Percentiles rank a stretch among this genome's conserved stretches.
phyloP scores from a whole-genome alignment of 2,888 invertebrate species.

The Xestia c-nigrum region DNA sequence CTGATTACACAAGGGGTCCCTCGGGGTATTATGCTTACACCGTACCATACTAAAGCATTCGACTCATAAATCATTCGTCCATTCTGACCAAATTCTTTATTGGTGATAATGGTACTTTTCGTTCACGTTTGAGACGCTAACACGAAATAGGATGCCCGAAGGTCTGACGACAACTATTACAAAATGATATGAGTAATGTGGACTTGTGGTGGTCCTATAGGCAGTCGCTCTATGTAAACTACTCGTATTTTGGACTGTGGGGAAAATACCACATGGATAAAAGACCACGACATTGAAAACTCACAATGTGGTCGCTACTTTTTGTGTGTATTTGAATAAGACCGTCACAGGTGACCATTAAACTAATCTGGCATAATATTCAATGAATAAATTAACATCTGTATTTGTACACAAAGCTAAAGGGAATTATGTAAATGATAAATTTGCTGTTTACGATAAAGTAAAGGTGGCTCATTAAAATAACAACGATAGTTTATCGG shows the following conservation, averaged over 20 bases:
- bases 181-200: not conserved
- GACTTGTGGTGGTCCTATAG: not conserved
- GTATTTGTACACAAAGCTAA: slow-evolving; percentile 5
- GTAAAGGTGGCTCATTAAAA: slow-evolving; percentile 28
- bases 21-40: not conserved
- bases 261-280: not conserved
- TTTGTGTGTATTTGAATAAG: not conserved
- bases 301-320: not conserved
- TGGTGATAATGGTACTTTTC: not conserved
- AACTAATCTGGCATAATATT: slow-evolving; percentile 5
- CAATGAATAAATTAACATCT: slow-evolving; percentile 23
- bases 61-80: slow-evolving; percentile 9
- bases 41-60: not conserved
- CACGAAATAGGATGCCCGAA: not conserved
- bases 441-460: slow-evolving; percentile 11
- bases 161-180: not conserved
- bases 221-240: not conserved
- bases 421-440: slow-evolving; percentile 26
- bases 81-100: slow-evolving; percentile 14
- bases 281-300: not conserved
- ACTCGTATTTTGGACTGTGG: not conserved
- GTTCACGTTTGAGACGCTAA: not conserved
- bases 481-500: not conserved
- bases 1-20: slow-evolving; percentile 24
- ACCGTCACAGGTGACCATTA: not conserved